Evolutionary conservation across 2,113 vertebrate genomes (phyloP).

Genomic region (Pycnonotus jocosus): DNA sequence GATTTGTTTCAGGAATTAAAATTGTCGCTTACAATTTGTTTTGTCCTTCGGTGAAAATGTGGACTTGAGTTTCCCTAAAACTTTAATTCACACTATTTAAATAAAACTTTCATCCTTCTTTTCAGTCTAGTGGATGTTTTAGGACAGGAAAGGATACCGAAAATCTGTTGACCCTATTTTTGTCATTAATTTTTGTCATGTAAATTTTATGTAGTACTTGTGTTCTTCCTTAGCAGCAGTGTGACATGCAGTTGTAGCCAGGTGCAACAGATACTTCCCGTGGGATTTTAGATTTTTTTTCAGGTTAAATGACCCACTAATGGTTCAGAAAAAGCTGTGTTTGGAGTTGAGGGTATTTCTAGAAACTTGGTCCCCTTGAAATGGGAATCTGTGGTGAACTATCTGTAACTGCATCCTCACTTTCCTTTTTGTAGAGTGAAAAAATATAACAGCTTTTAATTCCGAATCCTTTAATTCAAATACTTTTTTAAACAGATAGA

Average conservation of each 20-base stretch:
- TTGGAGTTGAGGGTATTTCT: background rate
- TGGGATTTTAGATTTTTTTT: background rate
- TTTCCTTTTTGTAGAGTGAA: slow-evolving; percentile 67
- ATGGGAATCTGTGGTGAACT: background rate
- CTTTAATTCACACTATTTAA: background rate
- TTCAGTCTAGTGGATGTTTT: background rate
- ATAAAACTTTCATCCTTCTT: background rate
- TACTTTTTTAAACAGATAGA: slow-evolving; percentile 7
- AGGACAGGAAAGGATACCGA: background rate
- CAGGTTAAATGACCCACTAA: background rate
- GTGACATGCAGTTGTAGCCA: background rate
- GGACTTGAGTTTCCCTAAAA: background rate
- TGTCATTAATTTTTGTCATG: background rate
- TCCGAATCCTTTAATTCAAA: slow-evolving; percentile 4
- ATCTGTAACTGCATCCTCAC: slow-evolving; percentile 1
- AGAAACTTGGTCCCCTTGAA: background rate
- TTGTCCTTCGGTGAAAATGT: background rate
- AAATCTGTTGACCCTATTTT: background rate
- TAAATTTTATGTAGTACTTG: background rate
- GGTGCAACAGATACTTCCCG: background rate
- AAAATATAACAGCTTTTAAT: slow-evolving; percentile 11
- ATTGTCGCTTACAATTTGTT: background rate
- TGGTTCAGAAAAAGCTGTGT: background rate
- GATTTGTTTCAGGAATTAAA: slow-evolving; percentile 57
- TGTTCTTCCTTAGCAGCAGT: background rate